Conservation (phyloP, 2,888 invertebrate species). For the Lasioglossum marginatum region DNA sequence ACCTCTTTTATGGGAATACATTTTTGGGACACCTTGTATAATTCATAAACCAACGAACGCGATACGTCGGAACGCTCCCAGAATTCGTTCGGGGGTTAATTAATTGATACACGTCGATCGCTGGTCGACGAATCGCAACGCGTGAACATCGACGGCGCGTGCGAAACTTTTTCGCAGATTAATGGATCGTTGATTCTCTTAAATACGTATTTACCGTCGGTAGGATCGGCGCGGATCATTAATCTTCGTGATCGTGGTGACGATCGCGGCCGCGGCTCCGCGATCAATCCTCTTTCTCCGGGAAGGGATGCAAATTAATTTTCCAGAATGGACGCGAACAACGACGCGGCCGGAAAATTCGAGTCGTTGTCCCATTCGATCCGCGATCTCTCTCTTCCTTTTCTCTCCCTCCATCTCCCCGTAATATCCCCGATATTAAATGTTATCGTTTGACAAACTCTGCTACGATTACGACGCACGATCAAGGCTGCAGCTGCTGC, state of each 20-base stretch:
- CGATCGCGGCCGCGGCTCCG: constrained; percentile 27
- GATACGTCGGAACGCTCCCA: background rate
- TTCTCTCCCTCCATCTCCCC: no score
- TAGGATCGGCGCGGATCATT: constrained; percentile 31
- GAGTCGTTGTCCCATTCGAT: constrained; percentile 18
- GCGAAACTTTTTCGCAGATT: constrained; percentile 16
- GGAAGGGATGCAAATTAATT: constrained; percentile 51
- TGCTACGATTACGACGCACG: constrained; percentile 20
- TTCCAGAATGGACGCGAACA: constrained; percentile 20
- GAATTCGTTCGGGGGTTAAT: background rate
- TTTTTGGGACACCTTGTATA: background rate
- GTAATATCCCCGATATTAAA: constrained; percentile 50
- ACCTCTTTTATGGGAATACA: background rate
- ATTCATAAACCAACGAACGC: background rate
- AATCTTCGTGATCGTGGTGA: constrained; percentile 54
- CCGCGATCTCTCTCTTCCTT: constrained; percentile 21
- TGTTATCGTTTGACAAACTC: constrained; percentile 39
- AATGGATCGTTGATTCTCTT: constrained; percentile 39
- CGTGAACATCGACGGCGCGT: background rate
- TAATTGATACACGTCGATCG: background rate
- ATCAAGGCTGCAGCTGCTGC: constrained; percentile 62
- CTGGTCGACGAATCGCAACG: background rate
- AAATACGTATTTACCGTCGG: constrained; percentile 35
- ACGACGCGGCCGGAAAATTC: constrained; percentile 31
- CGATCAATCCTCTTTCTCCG: constrained; percentile 32